Conservation (phyloP, 2,113 vertebrate genomes). For the Leucoraja erinaceus region DNA sequence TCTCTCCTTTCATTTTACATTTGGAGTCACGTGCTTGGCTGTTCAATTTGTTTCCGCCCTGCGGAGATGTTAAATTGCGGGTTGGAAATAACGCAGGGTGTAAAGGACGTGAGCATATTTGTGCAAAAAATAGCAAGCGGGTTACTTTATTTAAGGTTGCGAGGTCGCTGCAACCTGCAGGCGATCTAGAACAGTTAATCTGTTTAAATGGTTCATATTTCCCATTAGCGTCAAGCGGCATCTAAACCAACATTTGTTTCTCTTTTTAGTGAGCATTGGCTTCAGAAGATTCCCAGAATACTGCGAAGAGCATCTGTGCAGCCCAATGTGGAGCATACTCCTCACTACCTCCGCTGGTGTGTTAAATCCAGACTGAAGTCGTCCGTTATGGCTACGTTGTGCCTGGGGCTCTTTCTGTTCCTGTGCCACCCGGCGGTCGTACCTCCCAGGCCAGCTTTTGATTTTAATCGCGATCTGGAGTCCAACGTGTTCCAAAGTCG, state of each 20-base stretch:
- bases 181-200: not conserved
- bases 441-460: constrained; percentile 58
- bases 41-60: not conserved
- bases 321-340: constrained; percentile 56
- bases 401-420: constrained; percentile 75
- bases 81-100: not conserved
- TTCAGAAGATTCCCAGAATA: not conserved
- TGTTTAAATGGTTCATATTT: not conserved
- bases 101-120: not conserved
- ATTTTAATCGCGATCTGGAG: constrained; percentile 38
- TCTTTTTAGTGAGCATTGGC: not conserved
- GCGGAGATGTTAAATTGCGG: not conserved
- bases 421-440: constrained; percentile 63
- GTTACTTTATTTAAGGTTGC: not conserved
- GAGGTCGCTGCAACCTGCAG: constrained; percentile 18
- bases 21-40: not conserved
- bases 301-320: not conserved
- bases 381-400: constrained; percentile 75
- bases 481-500: constrained; percentile 47
- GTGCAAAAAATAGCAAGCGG: not conserved
- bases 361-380: constrained; percentile 65
- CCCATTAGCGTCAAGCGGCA: not conserved
- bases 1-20: not conserved
- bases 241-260: not conserved
- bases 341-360: constrained; percentile 57